Evolutionary conservation across 64 coral and sea anemone genomes (phyloP).

Genomic region (Pocillopora verrucosa): DNA sequence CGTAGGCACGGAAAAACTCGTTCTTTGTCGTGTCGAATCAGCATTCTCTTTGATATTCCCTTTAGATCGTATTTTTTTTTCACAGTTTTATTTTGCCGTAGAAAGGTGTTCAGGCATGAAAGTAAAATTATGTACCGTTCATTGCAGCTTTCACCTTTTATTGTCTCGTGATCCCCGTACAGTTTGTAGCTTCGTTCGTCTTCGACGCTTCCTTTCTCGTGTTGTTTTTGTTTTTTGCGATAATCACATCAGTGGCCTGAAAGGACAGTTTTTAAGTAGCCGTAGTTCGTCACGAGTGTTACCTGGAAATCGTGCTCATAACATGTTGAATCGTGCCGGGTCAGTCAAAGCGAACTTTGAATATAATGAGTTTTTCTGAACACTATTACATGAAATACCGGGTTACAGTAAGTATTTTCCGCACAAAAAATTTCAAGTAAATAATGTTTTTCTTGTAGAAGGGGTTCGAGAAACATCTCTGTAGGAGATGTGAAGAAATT

Average conservation of each 20-base stretch:
- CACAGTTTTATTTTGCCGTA: not conserved
- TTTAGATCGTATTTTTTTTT: constrained; percentile 3
- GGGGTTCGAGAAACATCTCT: not conserved
- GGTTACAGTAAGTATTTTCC: not conserved
- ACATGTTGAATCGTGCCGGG: constrained; percentile 36
- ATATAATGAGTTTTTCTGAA: constrained; percentile 15
- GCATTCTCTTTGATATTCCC: not conserved
- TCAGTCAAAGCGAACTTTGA: constrained; percentile 8
- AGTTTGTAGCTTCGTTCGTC: not conserved
- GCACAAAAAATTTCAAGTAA: not conserved
- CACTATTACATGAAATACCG: not conserved
- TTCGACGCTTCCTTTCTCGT: not conserved
- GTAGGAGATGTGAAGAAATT: not conserved
- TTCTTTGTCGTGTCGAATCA: not conserved
- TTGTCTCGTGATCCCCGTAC: constrained; percentile 38
- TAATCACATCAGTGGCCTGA: not conserved
- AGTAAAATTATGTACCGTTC: not conserved
- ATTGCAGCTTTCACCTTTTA: constrained; percentile 14
- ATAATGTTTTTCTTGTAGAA: not conserved
- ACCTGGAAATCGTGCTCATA: constrained; percentile 6
- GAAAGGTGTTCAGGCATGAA: constrained; percentile 43
- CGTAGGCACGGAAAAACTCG: constrained; percentile 3
- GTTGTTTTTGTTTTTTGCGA: not conserved
- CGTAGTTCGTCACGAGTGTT: constrained; percentile 13
- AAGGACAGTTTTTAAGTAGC: constrained; percentile 1